A percentile compares a stretch with the other conserved stretches of the same genome.
Evolutionary conservation across 2,113 vertebrate species (phyloP).

Genomic region (Hyperoodon ampullatus): DNA sequence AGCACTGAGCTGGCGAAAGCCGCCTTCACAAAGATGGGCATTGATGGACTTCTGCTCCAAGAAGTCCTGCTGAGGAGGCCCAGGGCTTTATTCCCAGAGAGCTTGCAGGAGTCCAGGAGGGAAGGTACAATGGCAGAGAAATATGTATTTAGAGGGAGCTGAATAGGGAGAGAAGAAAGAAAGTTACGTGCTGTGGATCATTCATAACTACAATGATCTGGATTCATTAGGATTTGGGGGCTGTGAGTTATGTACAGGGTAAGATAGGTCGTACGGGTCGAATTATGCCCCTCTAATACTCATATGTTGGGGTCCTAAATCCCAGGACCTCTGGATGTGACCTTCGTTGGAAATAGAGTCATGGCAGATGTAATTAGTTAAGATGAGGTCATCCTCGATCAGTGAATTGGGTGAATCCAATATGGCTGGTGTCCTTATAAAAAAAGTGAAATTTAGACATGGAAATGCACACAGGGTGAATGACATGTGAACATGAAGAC

Average conservation of each 20-base stretch:
- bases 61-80: not conserved
- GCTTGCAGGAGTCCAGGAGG: not conserved
- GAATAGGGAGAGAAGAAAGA: not conserved
- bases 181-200: not conserved
- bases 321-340: too few species aligned
- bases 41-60: not conserved
- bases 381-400: not conserved
- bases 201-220: too few species aligned
- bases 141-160: not conserved
- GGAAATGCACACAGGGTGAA: not conserved
- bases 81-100: not conserved
- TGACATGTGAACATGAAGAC: not conserved
- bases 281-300: too few species aligned
- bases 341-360: not conserved
- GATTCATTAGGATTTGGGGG: not conserved
- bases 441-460: not conserved
- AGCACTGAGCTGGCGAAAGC: not conserved
- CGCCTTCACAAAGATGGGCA: slow-evolving; percentile 3
- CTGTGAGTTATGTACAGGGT: accelerated
- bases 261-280: not conserved
- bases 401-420: not conserved
- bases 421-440: not conserved
- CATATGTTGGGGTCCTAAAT: not conserved
- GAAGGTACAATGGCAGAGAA: not conserved
- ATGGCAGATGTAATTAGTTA: not conserved